Evolutionary conservation across 2,113 vertebrate species (phyloP), one percentile per base, ranked within the genome.

Genomic region (Chionomys nivalis): DNA sequence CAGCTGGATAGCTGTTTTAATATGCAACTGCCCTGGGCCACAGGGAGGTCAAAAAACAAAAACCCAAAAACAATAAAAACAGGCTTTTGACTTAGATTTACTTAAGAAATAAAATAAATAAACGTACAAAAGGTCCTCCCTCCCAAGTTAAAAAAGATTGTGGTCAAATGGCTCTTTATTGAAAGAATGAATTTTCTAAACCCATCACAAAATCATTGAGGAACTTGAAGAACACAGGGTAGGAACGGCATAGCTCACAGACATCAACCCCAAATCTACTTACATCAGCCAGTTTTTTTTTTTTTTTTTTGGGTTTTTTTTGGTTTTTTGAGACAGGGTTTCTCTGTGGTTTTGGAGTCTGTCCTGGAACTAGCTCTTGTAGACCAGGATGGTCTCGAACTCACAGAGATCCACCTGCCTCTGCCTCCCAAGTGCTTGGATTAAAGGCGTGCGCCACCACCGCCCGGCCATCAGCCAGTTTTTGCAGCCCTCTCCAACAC

Each of bases 41-140:
- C 36, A 21, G 58, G 31, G 61, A 33, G 3, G 0, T 5, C 4
- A 14, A 42, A 52, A 36, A 83, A 21, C 39, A 44, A 47, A 49
- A 58, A 58, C 58, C 55, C 77, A 79, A 79, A 4, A 78, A 49
- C 28, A 82, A 58, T 13, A 83, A 65, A 63, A 85, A 83, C 31
- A 78, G 42, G 5, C 85, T 95, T 87, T 58, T 77, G 79, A 94
- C 87, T 65, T 85, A 44, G n/a, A 65, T 31, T 94, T 94, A 97
- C 91, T 93, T 94, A 96, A 96, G 89, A 91, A 95, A 96, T 94
- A 97, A 96, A 96, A 95, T 90, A 96, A 96, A 97, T 89, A 97
- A 96, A 89, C 63, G 26, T n/a, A 96, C 26, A 95, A 95, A 94
- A 95, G 76, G 12, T 96, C 78, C 72, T 42, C 49, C 82, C 52